These are phyloP conservation scores for Drosophila sechellia DNA, from an alignment of 1,140 invertebrate genomes.

Conservation along the genomic window DNA sequence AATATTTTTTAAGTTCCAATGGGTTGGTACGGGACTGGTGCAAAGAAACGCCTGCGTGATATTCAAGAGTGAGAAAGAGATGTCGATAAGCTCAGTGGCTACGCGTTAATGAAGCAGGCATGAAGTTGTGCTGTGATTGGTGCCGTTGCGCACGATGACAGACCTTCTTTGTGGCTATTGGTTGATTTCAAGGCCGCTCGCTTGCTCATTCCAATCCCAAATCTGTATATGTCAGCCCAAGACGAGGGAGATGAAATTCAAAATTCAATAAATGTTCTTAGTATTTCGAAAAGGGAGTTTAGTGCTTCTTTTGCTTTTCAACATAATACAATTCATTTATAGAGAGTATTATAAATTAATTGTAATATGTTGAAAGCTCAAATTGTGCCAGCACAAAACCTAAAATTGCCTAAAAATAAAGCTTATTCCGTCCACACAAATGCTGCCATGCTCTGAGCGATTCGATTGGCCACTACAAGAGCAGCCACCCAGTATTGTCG, in stretches of 20 bases:
- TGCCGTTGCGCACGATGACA: conserved; percentile 29
- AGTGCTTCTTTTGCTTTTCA: no score
- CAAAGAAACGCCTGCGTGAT: conserved; percentile 13
- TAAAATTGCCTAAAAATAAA: conserved; percentile 4
- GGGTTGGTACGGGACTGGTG: conserved; percentile 3
- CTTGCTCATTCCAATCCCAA: conserved; percentile 8
- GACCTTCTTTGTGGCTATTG: conserved; percentile 56
- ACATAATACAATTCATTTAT: no score
- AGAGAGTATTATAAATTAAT: no score
- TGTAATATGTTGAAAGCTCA: no score
- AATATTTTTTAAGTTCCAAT: conserved; percentile 27
- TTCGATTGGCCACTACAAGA: conserved; percentile 23
- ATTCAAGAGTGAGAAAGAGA: conserved; percentile 29
- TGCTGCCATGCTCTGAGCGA: not conserved
- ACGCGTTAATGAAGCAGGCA: conserved; percentile 38
- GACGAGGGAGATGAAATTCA: not conserved
- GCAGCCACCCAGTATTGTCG: conserved; percentile 19
- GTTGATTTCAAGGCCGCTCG: conserved; percentile 40
- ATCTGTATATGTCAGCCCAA: not conserved
- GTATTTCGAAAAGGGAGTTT: not conserved
- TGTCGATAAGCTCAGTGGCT: conserved; percentile 25
- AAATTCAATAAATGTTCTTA: not conserved
- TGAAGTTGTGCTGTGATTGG: conserved; percentile 65
- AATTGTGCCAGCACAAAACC: not conserved
- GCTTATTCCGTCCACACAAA: conserved; percentile 1